Evolutionary conservation across 2,797 vertebrate species (phyloP).

Genomic region (Ibycter americanus): DNA sequence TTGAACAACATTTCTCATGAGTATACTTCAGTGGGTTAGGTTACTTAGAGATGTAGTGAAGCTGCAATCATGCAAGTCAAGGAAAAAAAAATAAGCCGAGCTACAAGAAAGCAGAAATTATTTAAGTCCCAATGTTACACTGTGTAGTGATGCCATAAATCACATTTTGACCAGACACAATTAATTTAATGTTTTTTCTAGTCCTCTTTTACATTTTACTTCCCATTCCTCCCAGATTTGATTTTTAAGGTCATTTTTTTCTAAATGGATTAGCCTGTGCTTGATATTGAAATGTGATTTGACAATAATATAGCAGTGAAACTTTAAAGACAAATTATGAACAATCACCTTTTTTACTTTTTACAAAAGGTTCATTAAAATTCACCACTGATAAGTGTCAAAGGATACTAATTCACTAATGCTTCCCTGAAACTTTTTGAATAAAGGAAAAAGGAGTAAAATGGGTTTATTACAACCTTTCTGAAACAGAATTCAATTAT

Average conservation of each 20-base stretch:
- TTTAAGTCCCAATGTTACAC: neutral
- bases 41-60: neutral
- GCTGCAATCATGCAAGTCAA: neutral
- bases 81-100: neutral
- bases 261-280: slow-evolving; percentile 15
- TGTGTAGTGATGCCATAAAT: slow-evolving; percentile 29
- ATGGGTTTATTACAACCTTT: slow-evolving; percentile 11
- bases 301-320: neutral
- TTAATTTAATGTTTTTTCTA: slow-evolving; percentile 50
- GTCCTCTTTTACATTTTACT: neutral
- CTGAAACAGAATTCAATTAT: slow-evolving; percentile 20
- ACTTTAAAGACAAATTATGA: slow-evolving; percentile 37
- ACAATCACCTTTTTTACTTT: slow-evolving; percentile 25
- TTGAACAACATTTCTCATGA: neutral
- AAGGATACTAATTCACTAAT: neutral
- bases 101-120: neutral
- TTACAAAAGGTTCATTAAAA: slow-evolving; percentile 30
- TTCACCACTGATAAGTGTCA: neutral
- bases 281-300: slow-evolving; percentile 54
- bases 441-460: slow-evolving; percentile 15
- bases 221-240: slow-evolving; percentile 36
- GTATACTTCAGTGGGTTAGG: neutral
- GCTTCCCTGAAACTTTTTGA: neutral
- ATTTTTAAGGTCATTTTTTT: slow-evolving; percentile 49
- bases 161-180: neutral